Base-by-base conservation (phyloP, 2,113 vertebrate species). In the Oncorhynchus masou region DNA sequence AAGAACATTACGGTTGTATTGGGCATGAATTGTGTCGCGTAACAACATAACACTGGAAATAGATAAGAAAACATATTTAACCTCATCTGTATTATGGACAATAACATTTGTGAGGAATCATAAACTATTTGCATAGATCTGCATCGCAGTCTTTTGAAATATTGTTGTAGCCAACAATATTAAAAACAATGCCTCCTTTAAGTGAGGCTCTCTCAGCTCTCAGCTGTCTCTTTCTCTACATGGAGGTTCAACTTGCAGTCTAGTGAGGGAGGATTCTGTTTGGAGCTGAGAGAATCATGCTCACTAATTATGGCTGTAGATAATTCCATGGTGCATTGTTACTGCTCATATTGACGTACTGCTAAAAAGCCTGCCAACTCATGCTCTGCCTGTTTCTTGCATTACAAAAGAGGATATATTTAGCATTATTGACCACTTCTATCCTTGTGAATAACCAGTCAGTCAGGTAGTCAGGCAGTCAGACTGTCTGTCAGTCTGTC, bases 371-470 rank as follows among this genome's bases (percentile, higher is more conserved):
- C 80, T 87, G 85, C 85, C 87, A 87, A 80, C 73, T 83, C 67
- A 1, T 74, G 75, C 74, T 83, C 71, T 79, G 75, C 72, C 80
- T 76, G 75, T 86, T 83, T 81, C 67, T 86, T 79, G 85, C 81
- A 75, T 82, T 85, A 84, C 81, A 89, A 86, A 85, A 71, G 75
- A 87, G 74, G 84, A 82, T 87, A 57, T 81, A 87, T 91, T 88
- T 85, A 88, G 84, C 57, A 71, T 82, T 90, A 91, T 88, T 90
- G 90, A 91, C 82, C 70, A 65, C 84, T 81, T 88, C 83, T 78
- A 71, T 76, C 45, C 27, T 70, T 85, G 81, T 85, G 81, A 45
- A 75, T 79, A 77, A 73, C 80, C 79, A 83, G 77, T 87, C 51
- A 54, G 51, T 54, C 51, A 45, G 39, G 39, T 45, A 45, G 39